These are phyloP conservation scores for Tetragonula carbonaria DNA, from an alignment of 2,888 invertebrate genomes.

Conservation along the genomic window DNA sequence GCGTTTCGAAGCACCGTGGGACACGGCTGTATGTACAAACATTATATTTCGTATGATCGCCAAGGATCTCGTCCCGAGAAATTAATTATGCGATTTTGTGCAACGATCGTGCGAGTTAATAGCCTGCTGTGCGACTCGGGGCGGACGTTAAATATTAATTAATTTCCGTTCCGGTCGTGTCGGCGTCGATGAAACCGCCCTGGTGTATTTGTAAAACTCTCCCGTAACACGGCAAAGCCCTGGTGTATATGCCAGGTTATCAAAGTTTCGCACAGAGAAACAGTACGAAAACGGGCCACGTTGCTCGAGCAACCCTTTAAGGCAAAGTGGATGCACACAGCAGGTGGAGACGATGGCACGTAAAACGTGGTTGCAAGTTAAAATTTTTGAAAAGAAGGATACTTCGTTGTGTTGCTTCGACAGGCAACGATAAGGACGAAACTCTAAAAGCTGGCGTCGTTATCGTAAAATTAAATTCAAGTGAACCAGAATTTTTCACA, in stretches of 20 bases:
- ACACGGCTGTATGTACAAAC: no score
- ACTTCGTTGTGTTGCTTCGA: not conserved
- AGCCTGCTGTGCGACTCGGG: conserved; percentile 1
- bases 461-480: no score
- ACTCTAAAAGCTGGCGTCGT: no score
- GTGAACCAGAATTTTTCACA: no score
- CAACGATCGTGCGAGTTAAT: not conserved
- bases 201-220: not conserved
- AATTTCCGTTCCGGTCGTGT: conserved; percentile 14
- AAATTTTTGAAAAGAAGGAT: not conserved
- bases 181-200: not conserved
- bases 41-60: not conserved
- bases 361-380: not conserved
- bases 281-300: not conserved
- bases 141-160: conserved; percentile 33
- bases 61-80: conserved; percentile 3
- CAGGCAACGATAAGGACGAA: no score
- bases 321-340: not conserved
- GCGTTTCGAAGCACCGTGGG: not conserved
- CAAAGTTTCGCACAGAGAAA: not conserved
- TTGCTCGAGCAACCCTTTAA: conserved; percentile 2
- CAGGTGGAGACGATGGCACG: not conserved
- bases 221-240: not conserved
- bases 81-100: conserved; percentile 17
- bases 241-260: not conserved